Evolutionary conservation across 2,888 invertebrate species (phyloP), one percentile per base, ranked within the genome.

Genomic region (Microctonus hyperodae): DNA sequence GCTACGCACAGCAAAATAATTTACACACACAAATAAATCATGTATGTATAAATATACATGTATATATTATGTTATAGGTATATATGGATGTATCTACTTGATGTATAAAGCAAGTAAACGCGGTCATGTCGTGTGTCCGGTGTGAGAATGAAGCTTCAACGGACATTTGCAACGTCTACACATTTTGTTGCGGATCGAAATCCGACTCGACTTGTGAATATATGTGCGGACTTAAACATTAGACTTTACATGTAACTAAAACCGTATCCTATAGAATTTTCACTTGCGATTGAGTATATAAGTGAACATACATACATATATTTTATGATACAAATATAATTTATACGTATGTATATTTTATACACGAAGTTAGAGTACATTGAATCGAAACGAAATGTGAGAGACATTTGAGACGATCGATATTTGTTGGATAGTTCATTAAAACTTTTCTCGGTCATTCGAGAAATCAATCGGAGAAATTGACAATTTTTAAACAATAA

Each of bases 351-450:
- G 13, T 3, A 44, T 44, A 16, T 44, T 6, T 4, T n/a, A 9
- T 13, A 13, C 11, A n/a, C 4, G 16, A 31, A 20, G 16, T 25
- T 22, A 28, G 28, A 28, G 25, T 55, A 20, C 25, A 37, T 68
- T 53, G 50, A 40, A 20, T 68, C 40, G n/a, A 16, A 69, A 56
- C 31, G 67, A 67, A 53, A 67, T 48, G 53, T 68, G 70, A 72
- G 69, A 67, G 67, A 69, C 74, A 74, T 71, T 74, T 69, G 67
- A 71, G 59, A 60, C 71, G 73, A 74, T 74, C 74, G 71, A 74
- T 74, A 74, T 72, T 50, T 28, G 62, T 58, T 67, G 28, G 48
- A 23, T 40, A 60, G 44, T 60, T 31, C 28, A 60, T 60, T 60
- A 60, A 60, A 60, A 60, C 59, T 60, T 60, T 28, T 44, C 28